A percentile compares a stretch with the other conserved stretches of the same genome.
Evolutionary conservation across 2,888 invertebrate genomes (phyloP).

Genomic region (Esperia sulphurella): DNA sequence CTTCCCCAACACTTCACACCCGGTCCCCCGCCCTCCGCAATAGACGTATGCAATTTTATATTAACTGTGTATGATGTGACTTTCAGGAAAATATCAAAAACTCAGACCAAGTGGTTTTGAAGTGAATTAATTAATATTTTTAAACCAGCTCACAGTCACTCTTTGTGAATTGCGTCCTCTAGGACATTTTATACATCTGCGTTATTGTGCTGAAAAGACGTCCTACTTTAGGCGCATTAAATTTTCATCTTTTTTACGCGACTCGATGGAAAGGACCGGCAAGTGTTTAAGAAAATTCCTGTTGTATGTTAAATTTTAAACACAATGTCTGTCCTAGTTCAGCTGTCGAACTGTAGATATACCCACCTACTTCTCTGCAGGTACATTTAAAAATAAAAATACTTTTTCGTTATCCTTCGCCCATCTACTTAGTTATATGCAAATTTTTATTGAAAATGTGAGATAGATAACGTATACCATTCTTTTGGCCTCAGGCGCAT

Average conservation of each 20-base stretch:
- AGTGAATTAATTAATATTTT: no score
- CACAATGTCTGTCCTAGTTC: neutral
- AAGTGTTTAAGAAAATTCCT: slow-evolving; percentile 19
- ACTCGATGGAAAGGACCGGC: slow-evolving; percentile 32
- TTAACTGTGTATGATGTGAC: no score
- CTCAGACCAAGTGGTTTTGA: no score
- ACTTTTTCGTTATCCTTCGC: no score
- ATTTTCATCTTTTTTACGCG: slow-evolving; percentile 49
- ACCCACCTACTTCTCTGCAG: neutral
- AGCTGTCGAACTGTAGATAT: neutral
- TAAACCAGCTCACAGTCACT: no score
- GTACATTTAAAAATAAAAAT: neutral
- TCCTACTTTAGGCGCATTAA: slow-evolving; percentile 52
- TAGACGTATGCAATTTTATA: no score
- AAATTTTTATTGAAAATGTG: no score
- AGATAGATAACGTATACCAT: no score
- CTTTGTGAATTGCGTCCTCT: neutral
- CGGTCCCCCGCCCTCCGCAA: no score
- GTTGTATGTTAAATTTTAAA: neutral
- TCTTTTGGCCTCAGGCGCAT: neutral
- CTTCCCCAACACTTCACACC: no score
- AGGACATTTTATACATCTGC: slow-evolving; percentile 17
- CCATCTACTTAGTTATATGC: no score
- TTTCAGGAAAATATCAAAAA: no score
- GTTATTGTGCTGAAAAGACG: slow-evolving; percentile 32